These are phyloP conservation scores for Pampusana beccarii DNA, from an alignment of 2,113 vertebrate genomes.

Conservation along the genomic window DNA sequence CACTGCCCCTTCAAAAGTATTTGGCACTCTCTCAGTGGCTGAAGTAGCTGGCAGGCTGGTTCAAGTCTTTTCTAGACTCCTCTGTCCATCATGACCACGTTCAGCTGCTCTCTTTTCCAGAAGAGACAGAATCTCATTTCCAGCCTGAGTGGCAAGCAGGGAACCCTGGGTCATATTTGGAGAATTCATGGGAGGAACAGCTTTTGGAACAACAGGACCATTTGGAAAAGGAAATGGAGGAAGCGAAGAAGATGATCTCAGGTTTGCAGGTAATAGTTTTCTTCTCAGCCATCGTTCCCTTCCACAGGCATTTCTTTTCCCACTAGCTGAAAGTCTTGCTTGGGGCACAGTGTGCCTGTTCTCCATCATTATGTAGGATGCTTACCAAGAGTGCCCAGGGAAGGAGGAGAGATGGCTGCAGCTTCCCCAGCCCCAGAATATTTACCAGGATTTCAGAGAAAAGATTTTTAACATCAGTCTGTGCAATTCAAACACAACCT, in stretches of 20 bases:
- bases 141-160: slow-evolving; percentile 73
- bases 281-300: neutral
- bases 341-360: neutral
- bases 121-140: slow-evolving; percentile 53
- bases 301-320: neutral
- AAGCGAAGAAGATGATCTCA: slow-evolving; percentile 94
- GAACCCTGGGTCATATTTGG: slow-evolving; percentile 74
- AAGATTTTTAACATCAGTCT: neutral
- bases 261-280: slow-evolving; percentile 85
- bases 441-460: neutral
- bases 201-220: slow-evolving; percentile 91
- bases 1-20: neutral
- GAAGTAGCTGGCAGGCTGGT: neutral
- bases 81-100: neutral
- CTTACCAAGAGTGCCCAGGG: neutral
- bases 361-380: neutral
- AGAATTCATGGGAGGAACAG: slow-evolving; percentile 89
- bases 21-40: neutral
- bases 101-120: slow-evolving; percentile 42
- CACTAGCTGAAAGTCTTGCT: neutral
- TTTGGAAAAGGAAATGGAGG: slow-evolving; percentile 93
- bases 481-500: neutral
- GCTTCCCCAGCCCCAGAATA: neutral
- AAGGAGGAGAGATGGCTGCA: neutral
- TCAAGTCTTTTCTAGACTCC: neutral